Evolutionary conservation across 2,888 invertebrate genomes (phyloP).

Genomic region (Agrotis clavis): DNA sequence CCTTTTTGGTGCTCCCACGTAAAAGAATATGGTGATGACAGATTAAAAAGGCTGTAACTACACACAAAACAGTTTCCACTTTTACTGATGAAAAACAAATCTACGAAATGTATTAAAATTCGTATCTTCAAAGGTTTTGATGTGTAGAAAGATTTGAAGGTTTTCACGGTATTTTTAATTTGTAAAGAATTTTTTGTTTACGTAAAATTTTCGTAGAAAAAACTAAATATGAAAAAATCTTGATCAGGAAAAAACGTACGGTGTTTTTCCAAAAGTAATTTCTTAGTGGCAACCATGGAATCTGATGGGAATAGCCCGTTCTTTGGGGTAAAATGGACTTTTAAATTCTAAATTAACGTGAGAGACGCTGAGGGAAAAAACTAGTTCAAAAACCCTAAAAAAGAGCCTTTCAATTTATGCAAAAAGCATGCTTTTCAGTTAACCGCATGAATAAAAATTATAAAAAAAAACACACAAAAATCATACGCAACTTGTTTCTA

Average conservation of each 20-base stretch:
- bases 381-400: not conserved
- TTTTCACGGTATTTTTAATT: not conserved
- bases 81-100: constrained; percentile 35
- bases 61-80: constrained; percentile 32
- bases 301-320: no score
- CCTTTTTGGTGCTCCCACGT: constrained; percentile 40
- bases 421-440: constrained; percentile 19
- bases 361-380: no score
- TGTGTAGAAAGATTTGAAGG: not conserved
- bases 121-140: constrained; percentile 19
- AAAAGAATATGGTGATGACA: constrained; percentile 25
- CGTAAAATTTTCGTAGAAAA: no score
- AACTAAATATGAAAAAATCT: no score
- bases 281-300: no score
- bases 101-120: constrained; percentile 18
- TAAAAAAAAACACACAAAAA: constrained; percentile 29
- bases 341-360: no score
- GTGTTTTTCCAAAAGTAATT: no score
- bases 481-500: constrained; percentile 22
- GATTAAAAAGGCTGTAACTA: constrained; percentile 41
- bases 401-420: not conserved
- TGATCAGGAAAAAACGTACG: no score
- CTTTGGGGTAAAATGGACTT: no score
- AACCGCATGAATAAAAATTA: constrained; percentile 22
- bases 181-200: not conserved